Conservation (phyloP, 2,113 vertebrate species). For the Plecturocebus donacophilus region DNA sequence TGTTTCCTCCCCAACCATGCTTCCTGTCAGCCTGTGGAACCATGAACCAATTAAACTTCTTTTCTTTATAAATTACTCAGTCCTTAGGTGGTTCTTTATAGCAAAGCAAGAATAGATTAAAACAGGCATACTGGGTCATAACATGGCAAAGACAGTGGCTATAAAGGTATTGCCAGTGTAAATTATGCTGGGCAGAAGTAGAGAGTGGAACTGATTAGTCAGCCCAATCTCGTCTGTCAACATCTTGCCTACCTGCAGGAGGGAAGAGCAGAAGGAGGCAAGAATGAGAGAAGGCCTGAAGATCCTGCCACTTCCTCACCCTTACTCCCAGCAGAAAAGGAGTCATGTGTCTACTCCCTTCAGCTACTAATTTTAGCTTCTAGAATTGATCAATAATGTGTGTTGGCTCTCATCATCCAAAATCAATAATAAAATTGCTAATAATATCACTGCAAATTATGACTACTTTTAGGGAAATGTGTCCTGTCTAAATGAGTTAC, state of each 20-base stretch:
- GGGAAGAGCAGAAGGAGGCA: background rate
- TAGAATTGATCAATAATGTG: background rate
- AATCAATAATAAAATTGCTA: conserved; percentile 27
- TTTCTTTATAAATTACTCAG: too few relatives aligned
- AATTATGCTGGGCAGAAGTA: background rate
- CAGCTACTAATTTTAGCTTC: background rate
- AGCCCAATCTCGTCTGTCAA: background rate
- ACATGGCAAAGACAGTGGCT: background rate
- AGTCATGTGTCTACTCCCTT: background rate
- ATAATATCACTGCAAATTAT: background rate
- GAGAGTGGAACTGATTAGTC: background rate
- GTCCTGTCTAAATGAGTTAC: background rate
- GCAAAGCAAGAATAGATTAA: too few relatives aligned
- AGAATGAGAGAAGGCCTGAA: background rate
- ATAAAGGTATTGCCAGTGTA: background rate
- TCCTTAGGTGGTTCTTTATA: too few relatives aligned
- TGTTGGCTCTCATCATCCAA: background rate
- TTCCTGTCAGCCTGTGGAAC: too few relatives aligned
- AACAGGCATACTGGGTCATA: background rate
- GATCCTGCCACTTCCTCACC: too few relatives aligned
- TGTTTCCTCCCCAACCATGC: too few relatives aligned
- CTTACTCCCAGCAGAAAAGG: background rate
- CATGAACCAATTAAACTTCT: too few relatives aligned
- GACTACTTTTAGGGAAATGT: background rate
- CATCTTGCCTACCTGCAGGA: background rate